phyloP scores from a whole-genome alignment of 2,113 vertebrate genomes.

The Pandion haliaetus region DNA sequence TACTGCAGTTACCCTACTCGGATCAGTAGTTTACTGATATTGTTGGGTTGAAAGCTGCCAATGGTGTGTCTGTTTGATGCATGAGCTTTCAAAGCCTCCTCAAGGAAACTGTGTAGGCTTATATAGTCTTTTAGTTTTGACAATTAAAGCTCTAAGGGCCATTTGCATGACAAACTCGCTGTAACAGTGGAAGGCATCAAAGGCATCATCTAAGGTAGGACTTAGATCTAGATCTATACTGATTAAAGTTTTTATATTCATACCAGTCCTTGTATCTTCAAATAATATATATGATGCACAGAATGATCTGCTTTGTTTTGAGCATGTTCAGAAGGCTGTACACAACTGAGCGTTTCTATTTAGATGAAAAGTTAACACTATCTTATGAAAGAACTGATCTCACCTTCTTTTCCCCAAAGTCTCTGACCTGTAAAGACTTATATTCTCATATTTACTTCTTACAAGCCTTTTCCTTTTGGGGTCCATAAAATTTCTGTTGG shows the following conservation, averaged over 20 bases:
- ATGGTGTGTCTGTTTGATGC: background rate
- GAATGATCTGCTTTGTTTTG: background rate
- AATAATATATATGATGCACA: background rate
- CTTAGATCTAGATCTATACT: background rate
- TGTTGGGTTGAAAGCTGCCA: background rate
- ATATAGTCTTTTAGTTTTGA: background rate
- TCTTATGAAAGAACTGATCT: background rate
- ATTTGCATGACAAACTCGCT: background rate
- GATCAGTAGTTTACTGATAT: background rate
- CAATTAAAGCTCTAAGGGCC: background rate
- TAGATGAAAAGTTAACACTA: background rate
- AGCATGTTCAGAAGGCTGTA: background rate
- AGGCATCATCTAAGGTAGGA: background rate
- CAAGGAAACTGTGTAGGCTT: background rate
- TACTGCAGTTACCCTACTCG: background rate
- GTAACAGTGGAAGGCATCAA: background rate
- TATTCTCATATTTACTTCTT: background rate
- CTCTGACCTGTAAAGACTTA: background rate
- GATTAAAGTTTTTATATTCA: background rate
- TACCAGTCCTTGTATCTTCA: background rate
- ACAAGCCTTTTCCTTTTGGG: background rate
- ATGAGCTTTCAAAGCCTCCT: background rate
- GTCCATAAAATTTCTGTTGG: background rate
- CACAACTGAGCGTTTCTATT: background rate
- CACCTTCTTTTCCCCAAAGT: background rate